Evolutionary conservation across 2,113 vertebrate species (phyloP), one percentile per base, ranked within the genome.

Genomic region (Corythaixoides concolor): DNA sequence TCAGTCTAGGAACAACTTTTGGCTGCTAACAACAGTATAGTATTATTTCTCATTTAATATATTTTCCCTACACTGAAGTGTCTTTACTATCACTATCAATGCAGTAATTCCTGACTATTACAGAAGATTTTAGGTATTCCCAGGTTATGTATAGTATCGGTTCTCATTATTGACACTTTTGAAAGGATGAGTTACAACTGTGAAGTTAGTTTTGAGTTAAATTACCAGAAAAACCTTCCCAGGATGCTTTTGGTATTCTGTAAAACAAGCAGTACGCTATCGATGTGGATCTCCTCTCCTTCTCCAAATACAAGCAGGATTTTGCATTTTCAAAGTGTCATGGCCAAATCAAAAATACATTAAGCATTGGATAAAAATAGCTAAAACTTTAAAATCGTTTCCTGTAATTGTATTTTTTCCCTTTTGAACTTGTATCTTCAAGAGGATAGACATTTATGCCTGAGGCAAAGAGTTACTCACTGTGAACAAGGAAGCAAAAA

Each of bases 401-500:
- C 92, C 89, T 92, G 62, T 86, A 95, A 88, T 78, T 92, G 91
- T 76, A 89, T 41, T 85, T 95, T 85, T 95, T 78, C 77, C 78
- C 82, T 93, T 94, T 85, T 89, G 85, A 93, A 89, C 92, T 95
- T 83, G 62, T 82, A 92, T 85, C 77, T 96, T 97, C 82, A 85
- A 74, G 85, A 93, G 30, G 66, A 83, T 27, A 97, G 92, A 96
- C 67, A 94, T 79, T 69, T 58, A 73, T 47, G 91, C 86, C 89
- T 59, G 69, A 64, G 87, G 96, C 96, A 96, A 97, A 96, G 89
- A 35, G 68, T 73, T 98, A 99, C 98, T 99, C 97, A 99, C 99
- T 99, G 91, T 99, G 99, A 59, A 99, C 99, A 73, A 99, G 98
- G 97, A 99, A 99, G 97, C 99, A 99, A 95, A 99, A 99, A 88